Conservation (phyloP, 2,888 invertebrate genomes). For the Pristionchus arcanus region DNA sequence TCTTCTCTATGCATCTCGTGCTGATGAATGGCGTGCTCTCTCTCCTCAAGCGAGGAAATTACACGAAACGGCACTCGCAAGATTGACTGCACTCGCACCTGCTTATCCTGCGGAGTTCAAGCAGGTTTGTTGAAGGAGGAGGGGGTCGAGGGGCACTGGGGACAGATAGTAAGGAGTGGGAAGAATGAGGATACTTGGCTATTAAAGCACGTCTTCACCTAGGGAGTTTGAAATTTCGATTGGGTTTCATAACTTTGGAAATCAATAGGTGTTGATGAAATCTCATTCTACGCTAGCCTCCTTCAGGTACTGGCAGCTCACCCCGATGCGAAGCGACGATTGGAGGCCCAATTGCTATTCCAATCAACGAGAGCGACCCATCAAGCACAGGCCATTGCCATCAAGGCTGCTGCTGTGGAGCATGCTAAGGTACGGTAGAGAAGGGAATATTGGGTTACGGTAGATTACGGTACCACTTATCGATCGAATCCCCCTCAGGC, state of each 20-base stretch:
- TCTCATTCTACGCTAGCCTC: neutral
- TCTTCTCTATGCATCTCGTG: conserved; percentile 85
- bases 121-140: conserved; percentile 58
- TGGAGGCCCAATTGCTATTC: conserved; percentile 88
- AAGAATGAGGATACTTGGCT: neutral
- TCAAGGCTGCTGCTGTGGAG: conserved; percentile 52
- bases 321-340: conserved; percentile 87
- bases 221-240: neutral
- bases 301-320: conserved; percentile 88
- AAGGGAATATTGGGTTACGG: neutral
- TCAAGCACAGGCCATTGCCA: conserved; percentile 38
- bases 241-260: neutral
- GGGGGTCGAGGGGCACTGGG: neutral
- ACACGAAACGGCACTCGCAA: conserved; percentile 92
- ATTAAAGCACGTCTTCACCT: no score
- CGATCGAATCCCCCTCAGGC: conserved; percentile 5
- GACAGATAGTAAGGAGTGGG: no score
- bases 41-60: conserved; percentile 81
- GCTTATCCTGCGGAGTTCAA: conserved; percentile 70
- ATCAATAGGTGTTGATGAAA: neutral
- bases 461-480: neutral
- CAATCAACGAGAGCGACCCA: conserved; percentile 61
- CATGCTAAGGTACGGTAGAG: conserved; percentile 30
- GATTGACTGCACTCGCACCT: conserved; percentile 90
- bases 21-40: conserved; percentile 78